Evolutionary conservation across 2,113 vertebrate species (phyloP), one percentile per base, ranked within the genome.

Genomic region (Grammomys dolichurus): DNA sequence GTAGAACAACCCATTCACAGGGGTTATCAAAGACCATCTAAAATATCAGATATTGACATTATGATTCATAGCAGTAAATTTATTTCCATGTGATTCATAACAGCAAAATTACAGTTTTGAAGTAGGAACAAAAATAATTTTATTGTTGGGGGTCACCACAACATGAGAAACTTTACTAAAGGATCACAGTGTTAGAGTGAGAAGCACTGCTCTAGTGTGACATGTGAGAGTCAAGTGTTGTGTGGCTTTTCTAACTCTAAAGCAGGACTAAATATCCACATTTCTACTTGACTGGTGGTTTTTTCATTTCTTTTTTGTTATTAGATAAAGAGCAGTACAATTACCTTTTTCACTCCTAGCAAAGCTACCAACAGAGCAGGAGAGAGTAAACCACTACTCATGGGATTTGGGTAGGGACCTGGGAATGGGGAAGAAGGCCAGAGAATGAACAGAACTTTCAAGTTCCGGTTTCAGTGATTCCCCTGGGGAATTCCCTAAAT

Each of bases 171-270:
- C 36, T 58, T 5, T 58, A 4, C 24, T 58, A 40, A 60, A 56
- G 80, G 56, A 24, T 40, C 24, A 13, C 12, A 82, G 22, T 22
- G 58, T 60, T 82, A 26, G 13, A 58, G 22, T 82, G 80, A 82
- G n/a, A 60, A 28, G 56, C 56, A 82, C 11, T 60, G 80, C 12
- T 13, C 33, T 60, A 43, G n/a, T 58, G 33, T 2, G 60, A 69
- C 31, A 80, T 63, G 36, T 88, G 86, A 69, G 54, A 69, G 54
- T 46, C 86, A 65, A 72, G 54, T 80, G 22, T 7, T 67, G 20
- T 48, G 33, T 26, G 51, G 20, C 63, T 91, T 85, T 95, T 82
- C 65, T 91, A 95, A 89, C 24, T 54, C 33, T 69, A 28, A 94
- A 91, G 76, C 9, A 69, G 65, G 26, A 75, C 31, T 70, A 40